Percentiles rank a stretch among this genome's conserved stretches.
Conservation (phyloP, 2,888 invertebrate genomes). For the Pollenia amentaria region DNA sequence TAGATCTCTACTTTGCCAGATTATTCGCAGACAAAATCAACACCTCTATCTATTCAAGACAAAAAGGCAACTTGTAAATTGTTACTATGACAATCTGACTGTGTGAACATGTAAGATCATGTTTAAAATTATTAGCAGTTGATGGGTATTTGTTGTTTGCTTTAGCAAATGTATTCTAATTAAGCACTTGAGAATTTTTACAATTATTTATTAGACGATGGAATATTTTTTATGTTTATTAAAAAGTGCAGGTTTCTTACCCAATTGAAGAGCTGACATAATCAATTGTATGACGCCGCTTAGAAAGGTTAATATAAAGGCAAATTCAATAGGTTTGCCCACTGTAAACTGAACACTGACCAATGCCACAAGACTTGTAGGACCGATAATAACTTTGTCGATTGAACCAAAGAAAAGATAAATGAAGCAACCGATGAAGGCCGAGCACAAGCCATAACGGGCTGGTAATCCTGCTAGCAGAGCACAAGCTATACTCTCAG, state of each 20-base stretch:
- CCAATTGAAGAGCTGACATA: constrained; percentile 92
- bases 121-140: not conserved
- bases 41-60: not conserved
- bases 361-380: constrained; percentile 93
- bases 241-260: constrained; percentile 84
- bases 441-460: constrained; percentile 96
- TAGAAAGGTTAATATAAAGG: constrained; percentile 91
- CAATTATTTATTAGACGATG: too few species aligned
- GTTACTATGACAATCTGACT: not conserved
- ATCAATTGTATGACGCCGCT: constrained; percentile 91
- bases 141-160: too few species aligned
- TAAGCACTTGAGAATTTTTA: too few species aligned
- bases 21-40: constrained; percentile 4
- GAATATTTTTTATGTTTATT: too few species aligned
- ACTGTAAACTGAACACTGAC: constrained; percentile 91
- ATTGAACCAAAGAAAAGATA: constrained; percentile 95
- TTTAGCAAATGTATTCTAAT: too few species aligned
- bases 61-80: constrained; percentile 16
- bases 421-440: constrained; percentile 94
- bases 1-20: not conserved
- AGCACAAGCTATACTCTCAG: constrained; percentile 97
- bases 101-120: not conserved
- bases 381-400: constrained; percentile 92
- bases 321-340: constrained; percentile 89
- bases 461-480: constrained; percentile 92